Evolutionary conservation across 2,797 vertebrate species (phyloP), one percentile per base, ranked within the genome.

Genomic region (Botia kubotai): DNA sequence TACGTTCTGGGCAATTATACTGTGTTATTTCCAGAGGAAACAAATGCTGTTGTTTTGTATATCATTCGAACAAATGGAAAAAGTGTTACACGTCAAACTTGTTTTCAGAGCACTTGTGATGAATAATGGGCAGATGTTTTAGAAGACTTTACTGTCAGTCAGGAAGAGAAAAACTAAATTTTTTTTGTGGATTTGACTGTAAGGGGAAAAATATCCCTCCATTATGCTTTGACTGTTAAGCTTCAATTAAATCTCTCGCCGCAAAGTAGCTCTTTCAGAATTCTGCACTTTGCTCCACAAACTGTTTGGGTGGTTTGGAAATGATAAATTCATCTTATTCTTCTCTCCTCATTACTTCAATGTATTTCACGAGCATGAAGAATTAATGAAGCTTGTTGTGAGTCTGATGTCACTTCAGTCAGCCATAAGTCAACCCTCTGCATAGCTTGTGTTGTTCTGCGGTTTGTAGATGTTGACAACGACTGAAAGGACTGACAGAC

Each of bases 241-340:
- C 69, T 73, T 80, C 73, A 82, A 39, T 80, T 84, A 77, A 48
- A 60, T 75, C 65, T 12, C 5, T 71, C 72, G 50, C 71, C 63
- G 26, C 53, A 29, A 80, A 78, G 79, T 21, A 46, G 17, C 19
- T 69, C 58, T 50, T 83, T 29, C 75, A 39, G 63, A 79, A 72
- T 66, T 46, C 75, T 67, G 43, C 68, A 23, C 39, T 78, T 48
- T 84, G 57, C 78, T 74, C 72, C 75, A 76, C 62, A 65, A 19
- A 0, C 43, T 48, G n/a, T 79, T 79, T 77, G 55, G 63, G 72
- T 57, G 81, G 26, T 73, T 84, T 76, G 75, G 72, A 78, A 79
- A 48, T 53, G 39, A 26, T 78, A 69, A 57, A 67, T 81, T 36
- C 71, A 21, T 71, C 10, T 26, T 48, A 62, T 57, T 84, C 67